Conservation (phyloP, 37 sponge, comb jelly and placozoan genomes). For the Beroe forskalii region DNA sequence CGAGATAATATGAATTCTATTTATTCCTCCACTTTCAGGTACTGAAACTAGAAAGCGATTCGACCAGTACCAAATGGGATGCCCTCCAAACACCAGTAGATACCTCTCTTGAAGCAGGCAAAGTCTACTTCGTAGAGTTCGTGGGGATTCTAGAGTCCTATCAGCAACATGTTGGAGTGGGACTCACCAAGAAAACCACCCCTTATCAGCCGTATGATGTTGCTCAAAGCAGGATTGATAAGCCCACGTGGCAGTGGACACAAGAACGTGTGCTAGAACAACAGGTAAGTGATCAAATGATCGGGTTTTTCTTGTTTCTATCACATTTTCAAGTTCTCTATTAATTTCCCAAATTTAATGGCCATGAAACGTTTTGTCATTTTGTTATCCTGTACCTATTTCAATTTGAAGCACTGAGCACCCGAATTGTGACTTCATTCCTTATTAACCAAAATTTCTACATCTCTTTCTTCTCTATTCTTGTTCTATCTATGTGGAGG, state of each 20-base stretch:
- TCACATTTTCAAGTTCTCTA: no score
- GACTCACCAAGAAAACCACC: conserved; percentile 46
- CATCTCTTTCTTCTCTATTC: no score
- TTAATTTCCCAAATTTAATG: no score
- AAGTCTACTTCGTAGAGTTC: conserved; percentile 38
- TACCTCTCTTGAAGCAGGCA: conserved; percentile 12
- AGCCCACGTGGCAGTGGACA: conserved; percentile 25
- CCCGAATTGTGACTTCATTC: no score
- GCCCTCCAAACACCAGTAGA: background rate
- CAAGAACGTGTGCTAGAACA: background rate
- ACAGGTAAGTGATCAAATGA: conserved; percentile 31
- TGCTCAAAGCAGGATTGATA: conserved; percentile 22
- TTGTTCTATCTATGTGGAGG: no score
- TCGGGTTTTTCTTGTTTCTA: no score
- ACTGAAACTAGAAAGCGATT: background rate
- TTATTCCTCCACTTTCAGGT: conserved; percentile 13
- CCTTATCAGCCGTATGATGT: conserved; percentile 51
- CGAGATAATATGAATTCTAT: no score
- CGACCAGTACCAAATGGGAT: background rate
- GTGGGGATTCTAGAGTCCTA: conserved; percentile 21
- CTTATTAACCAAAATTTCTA: no score
- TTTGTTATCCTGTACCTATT: no score
- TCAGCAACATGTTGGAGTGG: background rate
- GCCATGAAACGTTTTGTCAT: no score
- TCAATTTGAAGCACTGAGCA: no score